Base-by-base conservation (phyloP, 2,797 vertebrate genomes). In the Notolabrus celidotus region DNA sequence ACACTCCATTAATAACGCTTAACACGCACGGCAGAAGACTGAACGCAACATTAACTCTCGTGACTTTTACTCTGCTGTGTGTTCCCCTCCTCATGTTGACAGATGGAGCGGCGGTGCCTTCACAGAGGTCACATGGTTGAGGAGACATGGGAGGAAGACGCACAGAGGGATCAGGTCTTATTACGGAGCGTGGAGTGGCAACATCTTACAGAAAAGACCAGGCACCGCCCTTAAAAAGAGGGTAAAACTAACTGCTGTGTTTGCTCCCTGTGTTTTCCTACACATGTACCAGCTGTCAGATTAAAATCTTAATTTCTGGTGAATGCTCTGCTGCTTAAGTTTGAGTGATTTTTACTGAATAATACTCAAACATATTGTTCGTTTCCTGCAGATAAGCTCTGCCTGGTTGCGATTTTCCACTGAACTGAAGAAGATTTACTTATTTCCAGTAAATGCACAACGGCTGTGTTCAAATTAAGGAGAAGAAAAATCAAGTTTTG, bases 1-100 rank as follows among this genome's bases (percentile, higher is more conserved):
- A 88, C 84, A 89, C 85, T 86, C 86, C 89, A 93, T 93, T 92
- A 92, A 92, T 92, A 87, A 86, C 49, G 67, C 55, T 71, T 83
- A 91, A 88, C 76, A 87, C 63, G 43, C 55, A 45, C 38, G 56
- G 85, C 67, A 74, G 77, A 83, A 38, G 74, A 89, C 84, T 86
- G 74, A 84, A 88, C 43, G 86, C 82, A 78, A 90, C 91, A 93
- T 93, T 92, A 91, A 92, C 89, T 92, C 75, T 57, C 10, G 62
- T 77, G 78, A 84, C 86, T 83, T 80, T 73, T 87, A 57, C 79
- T 79, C 73, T 17, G 66, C 67, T 3, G 52, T 50, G 78, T 68
- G 62, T 74, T 80, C 74, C 53, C 79, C 46, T 61, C 56, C 63
- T 78, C 70, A 12, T 70, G 52, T 53, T 80, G 85, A 77, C 76